Percentiles rank a stretch among this genome's conserved stretches.
phyloP scores from a whole-genome alignment of 2,797 vertebrate species.

The Girardinus metallicus region DNA sequence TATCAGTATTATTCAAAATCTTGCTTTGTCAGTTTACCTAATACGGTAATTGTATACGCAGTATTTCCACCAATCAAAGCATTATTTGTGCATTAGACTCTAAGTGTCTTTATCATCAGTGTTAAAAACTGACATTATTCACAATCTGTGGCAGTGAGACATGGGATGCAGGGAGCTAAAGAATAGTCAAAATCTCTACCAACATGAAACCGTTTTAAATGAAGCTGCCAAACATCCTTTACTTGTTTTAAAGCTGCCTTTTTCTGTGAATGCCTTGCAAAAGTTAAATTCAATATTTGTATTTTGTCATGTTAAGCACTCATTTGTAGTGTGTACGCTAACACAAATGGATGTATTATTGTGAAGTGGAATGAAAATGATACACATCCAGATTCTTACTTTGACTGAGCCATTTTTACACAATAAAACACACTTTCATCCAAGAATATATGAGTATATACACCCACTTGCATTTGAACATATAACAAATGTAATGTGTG shows the following conservation, averaged over 20 bases:
- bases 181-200: constrained; percentile 23
- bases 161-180: constrained; percentile 19
- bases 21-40: background rate
- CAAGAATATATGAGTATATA: background rate
- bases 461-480: background rate
- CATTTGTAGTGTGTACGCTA: too few species aligned
- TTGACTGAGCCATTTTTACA: background rate
- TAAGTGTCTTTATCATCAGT: constrained; percentile 10
- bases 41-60: background rate
- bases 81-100: background rate
- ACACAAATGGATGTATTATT: background rate
- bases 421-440: constrained; percentile 2
- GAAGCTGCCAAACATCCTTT: background rate
- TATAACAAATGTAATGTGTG: background rate
- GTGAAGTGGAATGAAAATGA: background rate
- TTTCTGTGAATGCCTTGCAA: background rate
- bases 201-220: constrained; percentile 28
- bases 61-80: background rate
- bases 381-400: background rate
- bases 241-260: background rate
- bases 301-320: background rate
- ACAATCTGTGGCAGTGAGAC: constrained; percentile 18
- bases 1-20: background rate
- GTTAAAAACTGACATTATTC: constrained; percentile 11
- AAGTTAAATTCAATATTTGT: background rate